These are phyloP conservation scores for Acrobasis consociella DNA, from an alignment of 2,888 invertebrate species.

Conservation along the genomic window DNA sequence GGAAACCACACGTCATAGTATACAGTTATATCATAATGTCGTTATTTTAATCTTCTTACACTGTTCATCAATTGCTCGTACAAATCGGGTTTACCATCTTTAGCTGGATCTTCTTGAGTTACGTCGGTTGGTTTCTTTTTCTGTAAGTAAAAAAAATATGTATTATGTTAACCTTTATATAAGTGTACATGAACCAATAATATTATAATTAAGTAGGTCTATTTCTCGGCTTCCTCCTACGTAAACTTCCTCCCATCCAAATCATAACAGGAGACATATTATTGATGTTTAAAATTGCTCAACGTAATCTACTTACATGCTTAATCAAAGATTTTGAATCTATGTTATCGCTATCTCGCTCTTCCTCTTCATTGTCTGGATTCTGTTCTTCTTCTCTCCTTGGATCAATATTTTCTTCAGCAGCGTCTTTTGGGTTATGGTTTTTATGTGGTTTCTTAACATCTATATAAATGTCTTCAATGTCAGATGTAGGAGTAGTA, in stretches of 20 bases:
- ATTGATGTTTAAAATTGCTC: background rate
- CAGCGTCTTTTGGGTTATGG: background rate
- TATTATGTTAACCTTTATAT: background rate
- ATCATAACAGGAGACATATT: background rate
- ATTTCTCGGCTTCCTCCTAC: too few relatives aligned
- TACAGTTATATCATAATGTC: background rate
- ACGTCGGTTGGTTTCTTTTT: background rate
- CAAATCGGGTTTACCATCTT: background rate
- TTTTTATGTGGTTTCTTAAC: background rate
- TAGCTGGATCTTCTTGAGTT: background rate
- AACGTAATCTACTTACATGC: slow-evolving; percentile 33
- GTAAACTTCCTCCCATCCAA: too few relatives aligned
- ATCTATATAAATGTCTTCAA: background rate
- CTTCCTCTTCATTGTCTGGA: background rate
- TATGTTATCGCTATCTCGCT: background rate
- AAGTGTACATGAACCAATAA: too few relatives aligned
- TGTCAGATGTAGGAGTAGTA: background rate
- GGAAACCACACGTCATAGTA: too few relatives aligned
- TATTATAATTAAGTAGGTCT: too few relatives aligned
- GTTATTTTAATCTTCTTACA: background rate
- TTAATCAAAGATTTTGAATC: slow-evolving; percentile 29
- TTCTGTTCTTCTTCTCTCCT: background rate
- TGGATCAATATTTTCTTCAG: background rate
- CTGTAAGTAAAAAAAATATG: background rate
- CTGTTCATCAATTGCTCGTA: slow-evolving; percentile 6